Base-by-base conservation (phyloP, 2,797 vertebrate species). In the Coranthus polyacanthus region DNA sequence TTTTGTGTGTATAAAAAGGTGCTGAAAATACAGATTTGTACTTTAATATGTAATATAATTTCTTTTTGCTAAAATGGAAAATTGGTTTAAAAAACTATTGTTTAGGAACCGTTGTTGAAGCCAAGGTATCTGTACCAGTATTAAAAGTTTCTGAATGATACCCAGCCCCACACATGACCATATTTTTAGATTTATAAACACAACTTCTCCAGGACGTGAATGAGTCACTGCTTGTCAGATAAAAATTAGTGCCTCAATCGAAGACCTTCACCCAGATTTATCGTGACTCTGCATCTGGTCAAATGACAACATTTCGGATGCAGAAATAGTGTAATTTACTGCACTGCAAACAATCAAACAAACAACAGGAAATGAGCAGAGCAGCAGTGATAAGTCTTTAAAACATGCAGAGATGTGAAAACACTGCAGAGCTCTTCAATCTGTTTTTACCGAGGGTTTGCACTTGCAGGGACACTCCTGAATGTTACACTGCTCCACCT, bases 401-500 rank as follows among this genome's bases (percentile, higher is more conserved):
- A 22, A 44, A 21, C 55, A 89, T 88, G 89, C 92, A 85, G 45
- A 79, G 53, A 80, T 16, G 49, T 36, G 52, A 78, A 60, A 55
- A 59, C 84, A 85, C 72, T 13, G 58, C 73, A 88, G 13, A 69
- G 32, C 39, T 10, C 39, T 58, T 41, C 32, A 18, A 17, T 42
- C 16, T 13, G 0, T 13, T 42, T 77, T 95, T 95, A 95, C 94
- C 93, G 93, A 95, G n/a, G 93, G 90, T 79, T 93, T 94, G 86
- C 85, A 91, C 87, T 89, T 94, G 92, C 94, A 95, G 73, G 89
- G 93, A 92, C 94, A 95, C 86, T 93, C 92, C 90, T 94, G 92
- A 91, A 94, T 93, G 90, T 90, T 94, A 94, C 93, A 95, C 85
- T 94, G 93, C 85, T 94, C 94, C 92, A 94, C 89, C 94, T 95